Evolutionary conservation across 2,113 vertebrate genomes (phyloP), one percentile per base, ranked within the genome.

Genomic region (Syngnathus scovelli): DNA sequence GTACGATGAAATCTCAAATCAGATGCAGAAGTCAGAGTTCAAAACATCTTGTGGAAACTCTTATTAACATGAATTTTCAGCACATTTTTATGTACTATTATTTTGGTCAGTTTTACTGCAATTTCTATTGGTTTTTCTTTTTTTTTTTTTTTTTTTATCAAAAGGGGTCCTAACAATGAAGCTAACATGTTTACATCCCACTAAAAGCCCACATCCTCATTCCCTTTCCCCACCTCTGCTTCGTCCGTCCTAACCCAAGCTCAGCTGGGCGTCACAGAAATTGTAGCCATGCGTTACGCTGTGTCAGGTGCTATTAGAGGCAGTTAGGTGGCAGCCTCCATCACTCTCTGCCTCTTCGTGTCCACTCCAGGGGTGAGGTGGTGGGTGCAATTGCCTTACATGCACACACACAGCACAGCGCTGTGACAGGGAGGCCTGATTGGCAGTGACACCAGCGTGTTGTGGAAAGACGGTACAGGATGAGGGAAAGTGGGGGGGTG

Each of bases 251-350:
- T 83, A 85, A 78, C 79, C 84, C 80, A 85, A 87, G 82, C 83
- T 83, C 88, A 87, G 83, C 86, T 84, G 85, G 87, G 81, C 82
- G 71, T 75, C 82, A 74, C 78, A 70, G 81, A 73, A 87, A 83
- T 83, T 71, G 80, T 77, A 76, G 76, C 77, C 72, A 80, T 80
- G 82, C 86, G 82, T 85, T 85, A 83, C 80, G 84, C 85, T 79
- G 80, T 91, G 88, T 90, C 88, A 90, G 85, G 81, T 85, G 83
- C 85, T 90, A 88, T 91, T 90, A 90, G 88, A 78, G 84, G 76
- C 79, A 83, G 83, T 88, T 83, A 87, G 88, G 85, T 88, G 87
- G 86, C 83, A 85, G 83, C 86, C 86, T 89, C 86, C 86, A 90
- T 90, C 88, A 87, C 83, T 84, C 80, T 86, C 81, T 82, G 80